Conservation (phyloP, 2,113 vertebrate genomes). For the Lycaon pictus region DNA sequence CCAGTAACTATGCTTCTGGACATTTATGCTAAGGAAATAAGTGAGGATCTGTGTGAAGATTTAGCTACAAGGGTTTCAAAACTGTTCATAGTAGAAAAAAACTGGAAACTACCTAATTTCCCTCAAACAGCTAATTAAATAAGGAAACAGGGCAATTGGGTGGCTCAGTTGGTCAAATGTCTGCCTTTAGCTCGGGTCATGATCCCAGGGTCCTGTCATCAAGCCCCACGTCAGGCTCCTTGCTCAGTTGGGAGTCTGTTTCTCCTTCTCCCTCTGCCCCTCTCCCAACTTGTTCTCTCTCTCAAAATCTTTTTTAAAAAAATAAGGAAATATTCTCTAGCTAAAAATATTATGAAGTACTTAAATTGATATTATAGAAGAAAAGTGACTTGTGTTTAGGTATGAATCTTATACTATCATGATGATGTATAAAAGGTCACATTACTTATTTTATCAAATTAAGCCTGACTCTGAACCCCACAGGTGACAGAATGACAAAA, state of each 20-base stretch:
- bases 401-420: neutral
- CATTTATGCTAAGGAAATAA: slow-evolving; percentile 30
- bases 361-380: neutral
- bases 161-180: no score
- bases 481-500: neutral
- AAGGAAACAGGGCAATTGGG: neutral
- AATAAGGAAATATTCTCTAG: neutral
- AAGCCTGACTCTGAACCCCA: neutral
- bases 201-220: no score
- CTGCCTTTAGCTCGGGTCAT: no score
- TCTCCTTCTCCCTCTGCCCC: no score
- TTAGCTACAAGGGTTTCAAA: neutral
- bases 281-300: no score
- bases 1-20: neutral
- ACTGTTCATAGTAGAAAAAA: neutral
- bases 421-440: neutral
- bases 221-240: no score
- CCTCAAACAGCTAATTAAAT: neutral
- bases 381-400: neutral
- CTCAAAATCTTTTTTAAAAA: neutral
- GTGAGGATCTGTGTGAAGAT: neutral
- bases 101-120: neutral
- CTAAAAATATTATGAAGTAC: neutral
- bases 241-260: no score
- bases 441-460: neutral